Base-by-base conservation (phyloP, 2,888 invertebrate species). In the Monopis laevigella region DNA sequence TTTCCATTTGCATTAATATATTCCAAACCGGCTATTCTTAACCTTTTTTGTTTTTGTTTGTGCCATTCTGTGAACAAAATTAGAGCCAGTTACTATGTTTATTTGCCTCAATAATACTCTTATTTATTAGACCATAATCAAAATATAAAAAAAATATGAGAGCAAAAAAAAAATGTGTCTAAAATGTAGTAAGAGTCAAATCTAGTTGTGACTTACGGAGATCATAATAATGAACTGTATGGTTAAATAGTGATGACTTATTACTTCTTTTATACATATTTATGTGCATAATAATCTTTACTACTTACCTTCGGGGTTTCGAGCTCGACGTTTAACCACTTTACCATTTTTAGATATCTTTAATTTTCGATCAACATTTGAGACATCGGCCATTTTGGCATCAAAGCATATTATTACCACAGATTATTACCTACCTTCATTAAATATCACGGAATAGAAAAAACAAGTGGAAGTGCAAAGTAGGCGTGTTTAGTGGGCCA, bases 1-100 rank as follows among this genome's bases (percentile, higher is more conserved):
- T 82, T 78, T 48, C 84, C 84, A 61, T 82, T 83, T 55, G 82
- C 81, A 56, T 82, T 83, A 58, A 82, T 71, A 51, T 84, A 83
- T 51, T 82, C 75, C 50, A 82, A 56, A 14, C 84, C 83, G 35
- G 83, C 83, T 49, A 83, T 81, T 50, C 83, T 67, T 40, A 82
- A 55, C 7, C 82, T 68, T 55, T 83, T 84, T 52, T 83, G 82
- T 57, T 82, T 83, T 59, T 82, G 82, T 61, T 83, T 82, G 67
- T 82, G 82, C 83, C 83, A 84, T 78, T 83, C 82, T 80, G 62
- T 48, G 74, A 71, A 45, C 28, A 26, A 30, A 39, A 2, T 12
- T 18, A 34, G 10, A n/a, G n/a, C n/a, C n/a, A n/a, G n/a, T n/a
- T n/a, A n/a, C n/a, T n/a, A n/a, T n/a, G n/a, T n/a, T n/a, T n/a